phyloP scores from a whole-genome alignment of 2,888 invertebrate genomes.

The Cerastis rubricosa region DNA sequence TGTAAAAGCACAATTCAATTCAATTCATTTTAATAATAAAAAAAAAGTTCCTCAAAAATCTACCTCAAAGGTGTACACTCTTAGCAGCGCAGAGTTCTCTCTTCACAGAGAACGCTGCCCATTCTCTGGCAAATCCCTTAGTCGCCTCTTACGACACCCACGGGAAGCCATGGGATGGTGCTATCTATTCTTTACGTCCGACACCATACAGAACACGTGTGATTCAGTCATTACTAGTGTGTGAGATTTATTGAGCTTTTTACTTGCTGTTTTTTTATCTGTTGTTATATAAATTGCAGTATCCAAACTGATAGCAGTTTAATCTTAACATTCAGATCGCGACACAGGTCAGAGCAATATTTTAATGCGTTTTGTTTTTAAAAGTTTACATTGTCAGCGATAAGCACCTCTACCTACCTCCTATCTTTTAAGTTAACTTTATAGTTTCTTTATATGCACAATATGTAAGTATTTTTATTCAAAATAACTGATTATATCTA shows the following conservation, averaged over 20 bases:
- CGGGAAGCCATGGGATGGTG: no score
- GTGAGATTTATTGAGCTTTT: not conserved
- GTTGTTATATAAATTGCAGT: not conserved
- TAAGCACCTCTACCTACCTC: not conserved
- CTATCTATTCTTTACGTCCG: no score
- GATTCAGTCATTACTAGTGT: not conserved
- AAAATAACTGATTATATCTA: not conserved
- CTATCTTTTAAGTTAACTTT: not conserved
- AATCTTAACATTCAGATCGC: not conserved
- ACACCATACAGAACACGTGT: no score
- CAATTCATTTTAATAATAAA: no score
- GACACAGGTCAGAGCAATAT: not conserved
- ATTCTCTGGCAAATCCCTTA: no score
- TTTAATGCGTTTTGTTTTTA: not conserved
- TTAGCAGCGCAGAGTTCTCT: no score
- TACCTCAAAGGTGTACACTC: no score
- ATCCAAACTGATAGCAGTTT: not conserved
- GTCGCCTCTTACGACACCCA: no score
- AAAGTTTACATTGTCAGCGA: not conserved
- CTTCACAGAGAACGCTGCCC: no score
- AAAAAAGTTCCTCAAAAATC: no score
- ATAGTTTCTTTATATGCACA: not conserved
- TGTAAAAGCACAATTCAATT: no score
- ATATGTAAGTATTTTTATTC: not conserved
- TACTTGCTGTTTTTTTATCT: not conserved